phyloP scores from a whole-genome alignment of 2,797 vertebrate genomes.

The Ambastaia sidthimunki region DNA sequence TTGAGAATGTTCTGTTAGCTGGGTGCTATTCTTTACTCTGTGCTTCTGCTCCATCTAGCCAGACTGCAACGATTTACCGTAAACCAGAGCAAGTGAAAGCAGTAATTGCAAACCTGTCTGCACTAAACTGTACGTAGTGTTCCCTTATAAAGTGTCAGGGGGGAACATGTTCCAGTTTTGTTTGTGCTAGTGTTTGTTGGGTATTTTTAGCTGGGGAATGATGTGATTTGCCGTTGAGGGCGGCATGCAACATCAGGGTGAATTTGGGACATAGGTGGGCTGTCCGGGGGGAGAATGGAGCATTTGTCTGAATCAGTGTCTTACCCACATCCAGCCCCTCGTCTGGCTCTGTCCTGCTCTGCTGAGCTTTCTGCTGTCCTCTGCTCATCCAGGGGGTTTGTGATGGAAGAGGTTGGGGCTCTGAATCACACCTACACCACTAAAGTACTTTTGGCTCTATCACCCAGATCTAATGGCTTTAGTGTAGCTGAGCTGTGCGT shows the following conservation, averaged over 20 bases:
- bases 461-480: constrained; percentile 54
- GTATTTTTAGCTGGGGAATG: constrained; percentile 46
- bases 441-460: constrained; percentile 55
- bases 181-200: constrained; percentile 31
- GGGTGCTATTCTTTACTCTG: neutral
- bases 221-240: constrained; percentile 40
- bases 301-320: constrained; percentile 57
- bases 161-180: constrained; percentile 46
- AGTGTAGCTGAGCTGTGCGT: constrained; percentile 25
- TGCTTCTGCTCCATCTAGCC: neutral
- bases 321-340: constrained; percentile 30
- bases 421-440: constrained; percentile 52
- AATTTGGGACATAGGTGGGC: constrained; percentile 42
- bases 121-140: constrained; percentile 1
- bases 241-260: constrained; percentile 15
- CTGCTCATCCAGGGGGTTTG: constrained; percentile 33
- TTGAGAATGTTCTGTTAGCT: too few relatives aligned
- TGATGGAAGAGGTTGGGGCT: constrained; percentile 60
- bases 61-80: constrained; percentile 3
- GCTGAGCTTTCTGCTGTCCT: constrained; percentile 38
- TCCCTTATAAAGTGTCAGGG: constrained; percentile 19
- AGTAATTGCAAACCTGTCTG: neutral
- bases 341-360: constrained; percentile 27
- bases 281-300: constrained; percentile 32
- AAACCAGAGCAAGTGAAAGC: neutral